These are phyloP conservation scores for Catagonus wagneri DNA, from an alignment of 2,113 vertebrate genomes.

Conservation along the genomic window DNA sequence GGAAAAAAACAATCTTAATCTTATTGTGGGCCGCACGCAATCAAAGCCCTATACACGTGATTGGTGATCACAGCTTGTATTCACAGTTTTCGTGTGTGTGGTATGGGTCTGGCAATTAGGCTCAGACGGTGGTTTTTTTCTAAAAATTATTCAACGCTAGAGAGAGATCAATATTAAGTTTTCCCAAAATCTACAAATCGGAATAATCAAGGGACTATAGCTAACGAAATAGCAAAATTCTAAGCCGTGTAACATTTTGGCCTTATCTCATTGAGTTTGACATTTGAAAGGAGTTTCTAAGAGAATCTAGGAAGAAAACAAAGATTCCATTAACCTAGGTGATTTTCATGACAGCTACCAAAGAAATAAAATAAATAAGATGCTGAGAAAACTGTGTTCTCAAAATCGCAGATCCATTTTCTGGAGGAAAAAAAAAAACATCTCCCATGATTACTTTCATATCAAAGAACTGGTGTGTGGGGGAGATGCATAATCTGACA, in stretches of 20 bases:
- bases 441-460: slow-evolving; percentile 43
- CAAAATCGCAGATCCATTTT: slow-evolving; percentile 63
- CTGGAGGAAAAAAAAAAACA: slow-evolving; percentile 20
- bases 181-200: slow-evolving; percentile 71
- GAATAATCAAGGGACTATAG: slow-evolving; percentile 70
- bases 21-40: slow-evolving; percentile 77
- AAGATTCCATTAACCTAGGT: slow-evolving; percentile 54
- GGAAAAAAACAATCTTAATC: slow-evolving; percentile 78
- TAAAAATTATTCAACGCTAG: slow-evolving; percentile 79
- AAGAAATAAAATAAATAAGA: background rate
- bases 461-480: slow-evolving; percentile 3
- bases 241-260: slow-evolving; percentile 59
- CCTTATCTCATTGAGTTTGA: slow-evolving; percentile 66
- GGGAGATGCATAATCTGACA: slow-evolving; percentile 39
- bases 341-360: slow-evolving; percentile 64
- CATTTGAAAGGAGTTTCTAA: slow-evolving; percentile 75
- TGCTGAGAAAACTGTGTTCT: slow-evolving; percentile 39
- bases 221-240: slow-evolving; percentile 75
- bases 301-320: slow-evolving; percentile 63
- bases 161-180: slow-evolving; percentile 78
- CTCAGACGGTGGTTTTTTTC: slow-evolving; percentile 75
- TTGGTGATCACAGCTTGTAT: slow-evolving; percentile 78
- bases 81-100: slow-evolving; percentile 84
- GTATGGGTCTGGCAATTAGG: slow-evolving; percentile 80
- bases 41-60: slow-evolving; percentile 80